phyloP scores from a whole-genome alignment of 2,797 vertebrate species.

The Scyliorhinus canicula region DNA sequence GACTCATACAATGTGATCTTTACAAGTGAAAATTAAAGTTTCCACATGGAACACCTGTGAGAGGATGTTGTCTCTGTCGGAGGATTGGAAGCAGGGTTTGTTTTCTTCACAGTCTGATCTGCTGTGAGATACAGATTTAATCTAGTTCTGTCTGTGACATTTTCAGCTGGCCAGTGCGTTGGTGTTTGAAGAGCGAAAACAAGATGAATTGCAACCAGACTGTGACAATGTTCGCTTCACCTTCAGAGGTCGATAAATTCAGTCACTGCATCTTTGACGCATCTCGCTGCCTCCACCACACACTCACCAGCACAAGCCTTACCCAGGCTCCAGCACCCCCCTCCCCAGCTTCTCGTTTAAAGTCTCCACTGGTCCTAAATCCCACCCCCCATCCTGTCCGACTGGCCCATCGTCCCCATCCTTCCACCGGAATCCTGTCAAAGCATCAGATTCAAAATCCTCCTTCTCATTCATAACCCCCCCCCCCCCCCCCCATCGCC shows the following conservation, averaged over 20 bases:
- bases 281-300: background rate
- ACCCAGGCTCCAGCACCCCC: background rate
- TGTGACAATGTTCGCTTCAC: background rate
- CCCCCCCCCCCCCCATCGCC: no score
- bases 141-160: background rate
- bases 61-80: background rate
- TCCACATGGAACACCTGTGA: no score
- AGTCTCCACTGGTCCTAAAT: background rate
- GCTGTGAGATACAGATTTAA: background rate
- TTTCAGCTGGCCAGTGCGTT: background rate
- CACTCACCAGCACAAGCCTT: background rate
- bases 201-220: background rate
- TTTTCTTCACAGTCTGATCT: background rate
- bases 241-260: background rate
- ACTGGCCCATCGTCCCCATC: no score
- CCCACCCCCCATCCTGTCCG: background rate
- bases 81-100: background rate
- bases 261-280: no score
- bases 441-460: no score
- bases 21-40: constrained; percentile 13
- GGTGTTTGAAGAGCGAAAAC: background rate
- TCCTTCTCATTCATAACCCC: no score
- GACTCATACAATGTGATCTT: constrained; percentile 15
- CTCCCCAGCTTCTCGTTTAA: background rate
- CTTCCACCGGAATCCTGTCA: no score